Base-by-base conservation (phyloP, 2,888 invertebrate genomes). In the Chrysolina americana region DNA sequence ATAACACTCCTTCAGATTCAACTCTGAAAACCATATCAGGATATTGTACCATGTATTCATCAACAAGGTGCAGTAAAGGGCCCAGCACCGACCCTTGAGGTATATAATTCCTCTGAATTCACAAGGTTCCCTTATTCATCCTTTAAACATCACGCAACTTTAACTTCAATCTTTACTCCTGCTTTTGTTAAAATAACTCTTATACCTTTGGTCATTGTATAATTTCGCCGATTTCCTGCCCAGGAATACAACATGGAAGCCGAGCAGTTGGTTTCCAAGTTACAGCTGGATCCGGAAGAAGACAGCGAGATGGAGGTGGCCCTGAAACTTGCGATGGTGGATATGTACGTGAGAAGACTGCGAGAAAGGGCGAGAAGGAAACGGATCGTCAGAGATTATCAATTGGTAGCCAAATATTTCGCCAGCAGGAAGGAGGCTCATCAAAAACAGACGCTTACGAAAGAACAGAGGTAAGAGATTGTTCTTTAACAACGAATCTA, bases 161-260 rank as follows among this genome's bases (percentile, higher is more conserved):
- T n/a, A n/a, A n/a, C n/a, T n/a, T n/a, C n/a, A n/a, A n/a, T n/a
- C n/a, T n/a, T 36, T 8, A 36, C 36, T 36, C 8, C 0, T 36
- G 8, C 8, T 3, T 36, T 6, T 36, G 8, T 36, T 3, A 36
- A 36, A 36, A 36, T 6, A 36, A 8, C 8, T 8, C 36, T 8
- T 36, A 36, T n/a, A 8, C 4, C 36, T 36, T 36, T 36, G 0
- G 4, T 36, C 5, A 28, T 28, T 2, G 5, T 28, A 6, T 36
- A 3, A 36, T 36, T 3, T 8, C 36, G 36, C 36, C 8, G n/a
- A 47, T 15, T 5, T 70, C 23, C n/a, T 47, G 62, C 66, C 84
- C 71, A 95, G 95, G 98, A 98, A 87, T 97, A 95, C 88, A 97
- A 98, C 86, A 93, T 93, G 85, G 92, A 92, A 83, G 97, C 98